Evolutionary conservation across 2,888 invertebrate genomes (phyloP).

Genomic region (Camponotus fellah): DNA sequence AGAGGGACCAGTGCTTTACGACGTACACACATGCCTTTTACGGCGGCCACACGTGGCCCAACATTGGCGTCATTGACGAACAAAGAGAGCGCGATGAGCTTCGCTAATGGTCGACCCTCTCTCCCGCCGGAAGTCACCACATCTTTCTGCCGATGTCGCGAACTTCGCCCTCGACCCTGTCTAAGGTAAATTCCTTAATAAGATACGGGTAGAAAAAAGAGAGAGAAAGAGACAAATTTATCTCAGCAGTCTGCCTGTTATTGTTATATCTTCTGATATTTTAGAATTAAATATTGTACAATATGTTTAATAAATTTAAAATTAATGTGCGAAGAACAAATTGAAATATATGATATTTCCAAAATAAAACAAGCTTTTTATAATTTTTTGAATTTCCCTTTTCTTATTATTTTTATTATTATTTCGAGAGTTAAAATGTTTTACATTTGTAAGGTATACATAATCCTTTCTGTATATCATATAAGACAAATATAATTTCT

Average conservation of each 20-base stretch:
- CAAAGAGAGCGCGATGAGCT: conserved; percentile 44
- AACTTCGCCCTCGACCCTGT: conserved; percentile 28
- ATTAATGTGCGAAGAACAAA: not conserved
- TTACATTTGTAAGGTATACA: not conserved
- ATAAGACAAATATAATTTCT: not conserved
- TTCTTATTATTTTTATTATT: not conserved
- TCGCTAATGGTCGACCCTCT: conserved; percentile 5
- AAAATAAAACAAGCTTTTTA: not conserved
- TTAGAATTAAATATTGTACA: not conserved
- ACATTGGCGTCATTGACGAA: conserved; percentile 47
- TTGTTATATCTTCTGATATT: not conserved
- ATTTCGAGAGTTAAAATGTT: not conserved
- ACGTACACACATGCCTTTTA: conserved; percentile 17
- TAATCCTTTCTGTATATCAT: not conserved
- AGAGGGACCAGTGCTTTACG: conserved; percentile 28
- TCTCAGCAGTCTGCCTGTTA: not conserved
- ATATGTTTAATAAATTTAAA: not conserved
- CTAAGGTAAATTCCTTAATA: conserved; percentile 22
- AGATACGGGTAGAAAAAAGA: conserved; percentile 2
- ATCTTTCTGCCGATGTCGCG: conserved; percentile 20
- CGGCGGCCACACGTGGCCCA: conserved; percentile 40
- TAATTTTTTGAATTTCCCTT: not conserved
- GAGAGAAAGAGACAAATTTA: not conserved
- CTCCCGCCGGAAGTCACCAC: conserved; percentile 13
- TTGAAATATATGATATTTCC: not conserved